Percentiles rank a stretch among this genome's conserved stretches.
Evolutionary conservation across 1,140 invertebrate species (phyloP).

Genomic region (Megalopta genalis): DNA sequence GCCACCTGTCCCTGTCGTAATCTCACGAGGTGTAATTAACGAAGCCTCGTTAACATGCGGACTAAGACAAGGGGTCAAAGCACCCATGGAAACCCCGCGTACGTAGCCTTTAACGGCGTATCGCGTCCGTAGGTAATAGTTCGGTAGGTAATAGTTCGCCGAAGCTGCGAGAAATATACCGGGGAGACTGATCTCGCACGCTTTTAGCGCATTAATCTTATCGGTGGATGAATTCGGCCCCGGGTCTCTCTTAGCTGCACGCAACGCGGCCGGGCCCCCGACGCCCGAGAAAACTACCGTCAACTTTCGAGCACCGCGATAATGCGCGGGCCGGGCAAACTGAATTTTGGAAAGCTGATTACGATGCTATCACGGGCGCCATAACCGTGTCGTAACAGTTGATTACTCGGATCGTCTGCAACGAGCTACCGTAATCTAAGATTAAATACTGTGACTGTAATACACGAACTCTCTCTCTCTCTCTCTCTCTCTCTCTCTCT

Average conservation of each 20-base stretch:
- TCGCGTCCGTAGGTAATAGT: not conserved
- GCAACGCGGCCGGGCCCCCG: not conserved
- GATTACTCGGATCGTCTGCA: too few species aligned
- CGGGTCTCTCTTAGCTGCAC: not conserved
- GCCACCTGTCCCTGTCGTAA: conserved; percentile 69
- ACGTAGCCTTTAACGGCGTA: conserved; percentile 35
- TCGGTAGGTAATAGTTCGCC: conserved; percentile 15
- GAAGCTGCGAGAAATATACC: conserved; percentile 1
- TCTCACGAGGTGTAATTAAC: conserved; percentile 69
- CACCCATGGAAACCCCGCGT: conserved; percentile 52
- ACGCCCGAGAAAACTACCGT: not conserved
- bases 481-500: too few species aligned
- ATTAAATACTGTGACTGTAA: too few species aligned
- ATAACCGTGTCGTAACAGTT: too few species aligned
- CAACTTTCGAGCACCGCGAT: not conserved
- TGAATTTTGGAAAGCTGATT: not conserved
- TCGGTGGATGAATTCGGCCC: not conserved
- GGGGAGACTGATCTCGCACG: not conserved
- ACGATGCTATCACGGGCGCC: too few species aligned
- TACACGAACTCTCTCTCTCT: too few species aligned
- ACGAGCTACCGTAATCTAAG: too few species aligned
- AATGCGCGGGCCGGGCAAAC: not conserved
- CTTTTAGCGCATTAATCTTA: conserved; percentile 16
- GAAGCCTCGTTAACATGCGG: conserved; percentile 59
- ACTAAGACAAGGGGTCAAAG: conserved; percentile 56